A percentile compares a stretch with the other conserved stretches of the same genome.
Evolutionary conservation across 2,888 invertebrate genomes (phyloP).

Genomic region (Litoditis marina): DNA sequence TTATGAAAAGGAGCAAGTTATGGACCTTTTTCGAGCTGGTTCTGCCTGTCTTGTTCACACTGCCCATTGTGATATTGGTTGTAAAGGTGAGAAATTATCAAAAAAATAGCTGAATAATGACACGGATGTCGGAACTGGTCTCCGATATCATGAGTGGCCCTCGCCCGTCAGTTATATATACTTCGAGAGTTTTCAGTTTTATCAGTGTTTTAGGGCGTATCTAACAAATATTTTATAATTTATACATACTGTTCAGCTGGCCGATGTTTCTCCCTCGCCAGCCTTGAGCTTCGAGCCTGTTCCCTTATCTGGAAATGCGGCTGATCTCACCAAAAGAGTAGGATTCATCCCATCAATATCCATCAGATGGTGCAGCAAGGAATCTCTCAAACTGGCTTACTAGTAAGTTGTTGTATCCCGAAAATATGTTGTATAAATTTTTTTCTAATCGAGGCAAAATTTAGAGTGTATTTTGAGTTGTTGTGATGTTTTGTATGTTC

Average conservation of each 20-base stretch:
- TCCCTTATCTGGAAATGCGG: neutral
- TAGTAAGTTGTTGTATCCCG: constrained; percentile 15
- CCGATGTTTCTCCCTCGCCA: neutral
- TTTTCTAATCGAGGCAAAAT: too few relatives aligned
- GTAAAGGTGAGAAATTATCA: constrained; percentile 38
- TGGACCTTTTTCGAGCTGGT: constrained; percentile 53
- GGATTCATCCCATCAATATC: neutral
- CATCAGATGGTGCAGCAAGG: constrained; percentile 3
- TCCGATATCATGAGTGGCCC: too few relatives aligned
- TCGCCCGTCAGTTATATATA: too few relatives aligned
- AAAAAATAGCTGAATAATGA: too few relatives aligned
- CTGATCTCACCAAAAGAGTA: constrained; percentile 6
- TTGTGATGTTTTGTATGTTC: too few relatives aligned
- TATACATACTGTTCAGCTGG: constrained; percentile 2
- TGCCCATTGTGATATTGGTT: constrained; percentile 43
- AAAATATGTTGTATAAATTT: too few relatives aligned
- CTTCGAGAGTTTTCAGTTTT: too few relatives aligned
- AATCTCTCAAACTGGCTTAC: constrained; percentile 2
- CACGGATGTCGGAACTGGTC: neutral
- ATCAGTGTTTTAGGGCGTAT: too few relatives aligned
- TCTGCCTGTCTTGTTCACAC: constrained; percentile 39
- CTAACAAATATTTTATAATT: too few relatives aligned
- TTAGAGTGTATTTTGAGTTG: too few relatives aligned
- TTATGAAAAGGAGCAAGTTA: constrained; percentile 44
- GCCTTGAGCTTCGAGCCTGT: neutral